These are phyloP conservation scores for Apodemia zela DNA, from an alignment of 2,888 invertebrate species.

Conservation along the genomic window DNA sequence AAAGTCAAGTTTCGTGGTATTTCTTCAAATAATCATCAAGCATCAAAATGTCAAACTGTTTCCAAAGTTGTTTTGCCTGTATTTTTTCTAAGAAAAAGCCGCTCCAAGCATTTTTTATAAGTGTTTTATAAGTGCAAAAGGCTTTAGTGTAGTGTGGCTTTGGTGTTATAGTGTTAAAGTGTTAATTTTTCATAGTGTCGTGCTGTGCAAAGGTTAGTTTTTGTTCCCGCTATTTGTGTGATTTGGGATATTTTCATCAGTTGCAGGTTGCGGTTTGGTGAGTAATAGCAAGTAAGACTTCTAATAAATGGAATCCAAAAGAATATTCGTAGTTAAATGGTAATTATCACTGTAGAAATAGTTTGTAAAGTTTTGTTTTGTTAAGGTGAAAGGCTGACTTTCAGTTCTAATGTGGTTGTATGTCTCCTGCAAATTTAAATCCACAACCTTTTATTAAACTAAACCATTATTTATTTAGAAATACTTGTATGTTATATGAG, in stretches of 20 bases:
- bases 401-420: conserved; percentile 27
- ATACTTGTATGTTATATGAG: not conserved
- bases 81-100: conserved; percentile 37
- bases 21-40: conserved; percentile 42
- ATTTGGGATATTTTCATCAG: conserved; percentile 42
- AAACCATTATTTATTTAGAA: not conserved
- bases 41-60: conserved; percentile 62
- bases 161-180: conserved; percentile 24
- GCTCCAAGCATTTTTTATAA: conserved; percentile 12
- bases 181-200: conserved; percentile 36
- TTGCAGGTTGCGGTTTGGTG: conserved; percentile 65
- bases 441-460: not conserved
- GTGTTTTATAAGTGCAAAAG: conserved; percentile 18
- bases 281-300: conserved; percentile 71
- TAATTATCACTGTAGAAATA: conserved; percentile 16
- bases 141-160: conserved; percentile 16
- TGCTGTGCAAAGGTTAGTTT: conserved; percentile 70
- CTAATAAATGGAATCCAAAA: conserved; percentile 55
- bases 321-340: conserved; percentile 23
- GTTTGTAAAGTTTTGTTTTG: conserved; percentile 30
- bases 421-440: conserved; percentile 18
- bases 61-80: conserved; percentile 56
- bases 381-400: conserved; percentile 29
- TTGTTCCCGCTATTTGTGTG: conserved; percentile 66
- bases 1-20: conserved; percentile 34